Evolutionary conservation across 2,888 invertebrate genomes (phyloP), one percentile per base, ranked within the genome.

Genomic region (Lomographa bimaculata): DNA sequence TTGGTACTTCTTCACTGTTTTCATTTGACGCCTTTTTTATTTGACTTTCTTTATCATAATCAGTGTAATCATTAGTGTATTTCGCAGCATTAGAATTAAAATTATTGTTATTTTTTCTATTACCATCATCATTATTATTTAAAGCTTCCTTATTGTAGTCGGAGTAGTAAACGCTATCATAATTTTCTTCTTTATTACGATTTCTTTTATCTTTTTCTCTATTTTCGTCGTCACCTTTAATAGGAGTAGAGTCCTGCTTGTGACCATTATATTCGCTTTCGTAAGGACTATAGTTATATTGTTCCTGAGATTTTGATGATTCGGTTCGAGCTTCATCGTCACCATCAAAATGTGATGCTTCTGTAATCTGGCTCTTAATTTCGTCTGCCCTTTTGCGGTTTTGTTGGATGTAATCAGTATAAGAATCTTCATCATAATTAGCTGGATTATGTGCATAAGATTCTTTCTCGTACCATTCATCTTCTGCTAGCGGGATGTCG

Each of bases 401-500:
- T 36, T 36, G 29, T 8, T 5, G 27, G 9, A 24, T 35, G 8
- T n/a, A n/a, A n/a, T 43, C 50, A 27, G 46, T 44, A 25, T 43
- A 50, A n/a, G 49, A 38, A 10, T 46, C 16, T 8, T 26, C 23
- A 12, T 46, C 48, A 24, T 55, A 51, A 37, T 54, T 37, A 17
- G 43, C 49, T 24, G 51, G 46, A 36, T 55, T 50, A n/a, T 52
- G 44, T 25, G 40, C 54, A 6, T 46, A 12, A 7, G 52, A 17
- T 14, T 39, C 43, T 19, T 55, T 52, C 18, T 43, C 42, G 28
- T 56, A 56, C 56, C 60, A 59, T 8, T 39, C 29, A 10, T 39
- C 34, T 18, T 46, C 37, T 18, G 50, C 43, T 2, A 37, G 5
- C 5, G 51, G 54, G 6, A 41, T 30, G 3, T 43, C 35, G 5